Evolutionary conservation across 2,888 invertebrate genomes (phyloP), one percentile per base, ranked within the genome.

Genomic region (Saturnia japonica): DNA sequence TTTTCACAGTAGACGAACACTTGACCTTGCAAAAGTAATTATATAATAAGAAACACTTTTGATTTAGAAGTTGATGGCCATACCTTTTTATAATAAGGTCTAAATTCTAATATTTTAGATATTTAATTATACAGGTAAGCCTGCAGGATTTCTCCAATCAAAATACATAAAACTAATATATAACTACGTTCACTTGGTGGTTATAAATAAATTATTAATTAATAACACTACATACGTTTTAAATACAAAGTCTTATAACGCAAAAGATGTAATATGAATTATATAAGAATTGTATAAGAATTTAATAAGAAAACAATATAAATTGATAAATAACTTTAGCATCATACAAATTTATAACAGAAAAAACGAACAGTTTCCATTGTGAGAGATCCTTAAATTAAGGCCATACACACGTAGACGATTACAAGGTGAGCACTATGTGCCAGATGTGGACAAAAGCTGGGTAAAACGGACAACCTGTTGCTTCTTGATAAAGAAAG

Each of bases 361-460:
- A 60, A 60, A 12, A 28, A 60, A 60, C 14, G 25, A 28, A 60
- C 28, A 28, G 57, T 25, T 28, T 60, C 57, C 57, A 60, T 60
- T 60, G 54, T 54, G 54, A 54, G 54, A 54, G 4, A 54, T 54
- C 54, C 54, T 54, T 54, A n/a, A 28, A 60, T 14, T 25, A 60
- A 60, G 57, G 57, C 57, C 57, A 60, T 57, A 25, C 28, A 60
- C 25, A 60, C 57, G 28, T 60, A 60, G 25, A 60, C 57, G 28
- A 11, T 60, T 28, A 60, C 57, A 60, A 60, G 57, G 57, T 28
- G 57, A 60, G 28, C 14, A n/a, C n/a, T 25, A 14, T 60, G 28
- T 28, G 25, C 19, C 11, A 60, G 57, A 60, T 14, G 28, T 60
- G 6, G 28, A 12, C 47, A 19, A 1, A 60, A 60, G 28, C 57